Evolutionary conservation across 2,797 vertebrate species (phyloP), one percentile per base, ranked within the genome.

Genomic region (Sebastolobus altivelis): DNA sequence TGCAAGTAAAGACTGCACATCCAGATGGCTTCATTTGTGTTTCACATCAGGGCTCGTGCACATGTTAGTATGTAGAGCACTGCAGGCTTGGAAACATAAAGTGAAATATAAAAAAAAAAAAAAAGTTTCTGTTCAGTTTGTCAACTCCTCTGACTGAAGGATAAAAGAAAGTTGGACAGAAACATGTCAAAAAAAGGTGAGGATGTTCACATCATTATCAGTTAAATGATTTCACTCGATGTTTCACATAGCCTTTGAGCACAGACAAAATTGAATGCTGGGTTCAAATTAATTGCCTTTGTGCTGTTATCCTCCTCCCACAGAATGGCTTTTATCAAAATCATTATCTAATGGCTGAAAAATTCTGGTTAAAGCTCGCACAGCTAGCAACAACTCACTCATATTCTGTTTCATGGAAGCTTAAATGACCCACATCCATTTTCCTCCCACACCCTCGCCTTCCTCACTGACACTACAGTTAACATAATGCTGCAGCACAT

Each of bases 321-420:
- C 94, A 84, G 87, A 92, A 91, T 74, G 66, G 84, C 89, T 92
- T 93, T 93, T 89, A 94, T 92, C 90, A 91, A 90, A 93, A 92
- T 92, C 87, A 91, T 94, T 93, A 93, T 94, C 93, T 92, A 93
- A 94, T 91, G 86, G 85, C 70, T 82, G 82, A 83, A 90, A 87
- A 82, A 77, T 56, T 86, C 87, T 71, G 87, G 58, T 87, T 89
- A 83, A 88, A 84, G 85, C 90, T 79, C 1, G 37, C 72, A 58
- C 71, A 69, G 81, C 73, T 60, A 81, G 84, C 77, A 89, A 92
- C 91, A 87, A 80, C 87, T 93, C 87, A 83, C 85, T 93, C 83
- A 78, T 78, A 84, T 92, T 91, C 81, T 71, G 80, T 91, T 79
- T 88, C 81, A 84, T 88, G 78, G 82, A 90, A 74, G 87, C 89